These are phyloP conservation scores for Celastrina argiolus DNA, from an alignment of 2,888 invertebrate genomes.

Conservation along the genomic window DNA sequence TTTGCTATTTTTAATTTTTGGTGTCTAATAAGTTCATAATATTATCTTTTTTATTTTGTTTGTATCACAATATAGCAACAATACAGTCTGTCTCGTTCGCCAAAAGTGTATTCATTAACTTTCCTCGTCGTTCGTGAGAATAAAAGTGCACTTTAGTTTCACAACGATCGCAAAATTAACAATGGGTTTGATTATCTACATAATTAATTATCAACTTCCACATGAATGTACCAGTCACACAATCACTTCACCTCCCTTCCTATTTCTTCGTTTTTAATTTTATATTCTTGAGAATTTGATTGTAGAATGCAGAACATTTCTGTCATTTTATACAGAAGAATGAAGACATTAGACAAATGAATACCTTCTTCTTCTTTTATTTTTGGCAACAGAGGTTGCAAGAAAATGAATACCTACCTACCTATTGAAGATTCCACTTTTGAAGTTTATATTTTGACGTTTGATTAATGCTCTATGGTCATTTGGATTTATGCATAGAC, in stretches of 20 bases:
- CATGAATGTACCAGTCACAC: slow-evolving; percentile 19
- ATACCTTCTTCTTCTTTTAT: too few species aligned
- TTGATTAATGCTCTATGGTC: too few species aligned
- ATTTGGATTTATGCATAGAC: too few species aligned
- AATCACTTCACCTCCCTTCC: slow-evolving; percentile 26
- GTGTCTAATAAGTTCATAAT: background rate
- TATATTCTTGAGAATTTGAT: background rate
- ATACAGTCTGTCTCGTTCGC: slow-evolving; percentile 30
- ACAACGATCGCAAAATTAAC: slow-evolving; percentile 57
- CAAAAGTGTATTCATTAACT: slow-evolving; percentile 51
- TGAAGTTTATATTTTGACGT: too few species aligned
- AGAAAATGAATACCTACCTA: too few species aligned
- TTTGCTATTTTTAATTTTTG: background rate
- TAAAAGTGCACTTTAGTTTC: slow-evolving; percentile 51
- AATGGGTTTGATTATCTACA: slow-evolving; percentile 67
- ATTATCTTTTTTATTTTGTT: slow-evolving; percentile 6
- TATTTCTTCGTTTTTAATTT: background rate
- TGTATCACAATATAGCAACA: slow-evolving; percentile 23
- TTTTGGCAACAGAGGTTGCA: too few species aligned
- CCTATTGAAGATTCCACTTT: too few species aligned
- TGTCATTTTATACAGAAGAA: background rate
- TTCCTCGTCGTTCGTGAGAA: slow-evolving; percentile 68
- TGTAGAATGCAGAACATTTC: background rate
- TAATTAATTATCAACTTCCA: slow-evolving; percentile 52
- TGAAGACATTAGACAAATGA: too few species aligned